Conservation (phyloP, 2,113 vertebrate species). For the Ia io region DNA sequence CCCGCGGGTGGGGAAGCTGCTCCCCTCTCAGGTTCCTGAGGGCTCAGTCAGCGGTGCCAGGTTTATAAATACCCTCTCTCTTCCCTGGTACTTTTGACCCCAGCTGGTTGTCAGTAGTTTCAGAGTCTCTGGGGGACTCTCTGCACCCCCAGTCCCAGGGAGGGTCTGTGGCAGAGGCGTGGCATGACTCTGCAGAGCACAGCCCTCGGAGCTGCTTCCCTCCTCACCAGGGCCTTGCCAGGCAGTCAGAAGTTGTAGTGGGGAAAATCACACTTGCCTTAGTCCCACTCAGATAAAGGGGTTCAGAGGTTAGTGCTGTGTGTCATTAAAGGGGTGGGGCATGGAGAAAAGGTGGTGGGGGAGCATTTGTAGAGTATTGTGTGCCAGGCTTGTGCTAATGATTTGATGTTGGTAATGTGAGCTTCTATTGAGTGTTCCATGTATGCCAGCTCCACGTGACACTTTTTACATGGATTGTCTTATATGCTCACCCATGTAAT, state of each 20-base stretch:
- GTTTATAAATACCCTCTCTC: conserved; percentile 65
- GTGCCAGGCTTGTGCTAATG: neutral
- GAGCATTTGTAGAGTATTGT: no score
- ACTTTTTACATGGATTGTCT: neutral
- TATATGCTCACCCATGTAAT: neutral
- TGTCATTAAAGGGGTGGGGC: neutral
- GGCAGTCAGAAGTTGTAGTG: neutral
- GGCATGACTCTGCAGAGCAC: accelerated
- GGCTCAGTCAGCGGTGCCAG: neutral
- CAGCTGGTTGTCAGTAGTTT: neutral
- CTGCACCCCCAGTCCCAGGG: neutral
- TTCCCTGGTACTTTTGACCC: neutral
- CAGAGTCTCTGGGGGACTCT: neutral
- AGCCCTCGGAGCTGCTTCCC: neutral
- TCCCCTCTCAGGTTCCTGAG: conserved; percentile 61
- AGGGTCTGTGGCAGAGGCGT: neutral
- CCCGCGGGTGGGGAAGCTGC: conserved; percentile 18
- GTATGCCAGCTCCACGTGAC: neutral
- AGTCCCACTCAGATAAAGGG: neutral
- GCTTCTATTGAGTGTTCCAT: accelerated
- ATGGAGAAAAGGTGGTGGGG: neutral
- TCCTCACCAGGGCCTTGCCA: neutral
- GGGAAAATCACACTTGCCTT: neutral
- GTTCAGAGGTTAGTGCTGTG: neutral
- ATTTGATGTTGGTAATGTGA: neutral